Conservation (phyloP, 2,797 vertebrate genomes). For the Mormyrus proboscirostris region DNA sequence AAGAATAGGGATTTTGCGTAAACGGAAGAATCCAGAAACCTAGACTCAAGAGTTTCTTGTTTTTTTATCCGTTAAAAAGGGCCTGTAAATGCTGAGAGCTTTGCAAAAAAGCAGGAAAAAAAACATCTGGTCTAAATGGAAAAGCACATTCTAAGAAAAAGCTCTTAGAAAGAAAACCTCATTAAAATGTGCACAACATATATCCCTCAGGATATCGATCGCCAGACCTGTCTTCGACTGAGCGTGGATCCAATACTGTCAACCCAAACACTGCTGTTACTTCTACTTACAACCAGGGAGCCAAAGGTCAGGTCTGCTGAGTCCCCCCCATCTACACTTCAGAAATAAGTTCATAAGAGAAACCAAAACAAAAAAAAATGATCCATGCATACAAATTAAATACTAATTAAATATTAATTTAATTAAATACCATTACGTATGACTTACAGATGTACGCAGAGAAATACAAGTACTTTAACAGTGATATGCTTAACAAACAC, state of each 20-base stretch:
- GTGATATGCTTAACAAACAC: not conserved
- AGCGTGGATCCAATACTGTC: not conserved
- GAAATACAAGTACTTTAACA: not conserved
- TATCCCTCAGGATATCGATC: conserved; percentile 2
- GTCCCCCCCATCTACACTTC: not conserved
- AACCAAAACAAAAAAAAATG: not conserved
- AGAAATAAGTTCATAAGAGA: not conserved
- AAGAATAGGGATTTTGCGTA: not conserved
- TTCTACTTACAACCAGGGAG: not conserved
- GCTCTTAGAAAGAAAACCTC: not conserved
- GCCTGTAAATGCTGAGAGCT: not conserved
- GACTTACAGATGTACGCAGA: not conserved
- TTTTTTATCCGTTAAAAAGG: not conserved
- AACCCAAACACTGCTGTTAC: not conserved
- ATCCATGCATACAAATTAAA: not conserved
- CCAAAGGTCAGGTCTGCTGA: not conserved
- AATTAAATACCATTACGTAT: not conserved
- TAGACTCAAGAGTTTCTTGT: not conserved
- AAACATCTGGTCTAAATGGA: not conserved
- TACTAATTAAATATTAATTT: too few relatives aligned
- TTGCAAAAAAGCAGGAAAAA: not conserved
- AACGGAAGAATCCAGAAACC: not conserved
- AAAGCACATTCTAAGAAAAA: not conserved
- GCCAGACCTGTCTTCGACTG: not conserved
- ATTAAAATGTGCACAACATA: not conserved